These are phyloP conservation scores for Hydrozoanthus gracilis DNA, from an alignment of 92 coral and sea anemone species.

Conservation along the genomic window DNA sequence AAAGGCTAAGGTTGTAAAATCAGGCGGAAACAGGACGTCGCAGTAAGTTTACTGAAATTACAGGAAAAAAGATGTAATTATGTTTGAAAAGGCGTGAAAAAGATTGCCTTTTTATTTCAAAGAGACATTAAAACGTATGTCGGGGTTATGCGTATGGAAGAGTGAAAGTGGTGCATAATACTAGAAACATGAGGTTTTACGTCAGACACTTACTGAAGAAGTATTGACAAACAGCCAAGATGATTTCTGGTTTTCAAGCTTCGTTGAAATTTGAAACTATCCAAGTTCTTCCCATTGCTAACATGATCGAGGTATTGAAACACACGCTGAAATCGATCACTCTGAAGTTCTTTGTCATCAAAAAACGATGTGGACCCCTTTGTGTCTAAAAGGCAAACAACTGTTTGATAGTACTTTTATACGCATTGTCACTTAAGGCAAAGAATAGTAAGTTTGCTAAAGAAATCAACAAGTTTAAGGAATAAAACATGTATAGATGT, in stretches of 20 bases:
- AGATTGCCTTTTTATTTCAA: no score
- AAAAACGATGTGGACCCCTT: constrained; percentile 49
- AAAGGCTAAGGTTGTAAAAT: no score
- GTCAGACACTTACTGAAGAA: constrained; percentile 54
- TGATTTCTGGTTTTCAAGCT: constrained; percentile 48
- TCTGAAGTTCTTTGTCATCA: constrained; percentile 69
- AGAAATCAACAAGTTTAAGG: neutral
- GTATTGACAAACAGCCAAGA: constrained; percentile 55
- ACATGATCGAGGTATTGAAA: constrained; percentile 79
- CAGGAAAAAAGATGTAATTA: no score
- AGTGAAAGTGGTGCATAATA: no score
- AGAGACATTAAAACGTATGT: no score
- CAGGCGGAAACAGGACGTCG: no score
- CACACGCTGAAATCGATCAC: constrained; percentile 78
- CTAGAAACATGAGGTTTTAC: neutral
- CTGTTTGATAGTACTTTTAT: neutral
- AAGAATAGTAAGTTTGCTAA: neutral
- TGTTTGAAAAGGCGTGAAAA: no score
- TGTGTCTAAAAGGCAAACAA: constrained; percentile 1
- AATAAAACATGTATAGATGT: neutral
- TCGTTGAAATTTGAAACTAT: constrained; percentile 59
- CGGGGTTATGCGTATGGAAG: no score
- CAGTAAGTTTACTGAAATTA: no score
- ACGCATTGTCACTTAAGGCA: neutral
- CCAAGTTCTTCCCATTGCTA: constrained; percentile 54